phyloP scores from a whole-genome alignment of 2,113 vertebrate genomes.

The Phycodurus eques region DNA sequence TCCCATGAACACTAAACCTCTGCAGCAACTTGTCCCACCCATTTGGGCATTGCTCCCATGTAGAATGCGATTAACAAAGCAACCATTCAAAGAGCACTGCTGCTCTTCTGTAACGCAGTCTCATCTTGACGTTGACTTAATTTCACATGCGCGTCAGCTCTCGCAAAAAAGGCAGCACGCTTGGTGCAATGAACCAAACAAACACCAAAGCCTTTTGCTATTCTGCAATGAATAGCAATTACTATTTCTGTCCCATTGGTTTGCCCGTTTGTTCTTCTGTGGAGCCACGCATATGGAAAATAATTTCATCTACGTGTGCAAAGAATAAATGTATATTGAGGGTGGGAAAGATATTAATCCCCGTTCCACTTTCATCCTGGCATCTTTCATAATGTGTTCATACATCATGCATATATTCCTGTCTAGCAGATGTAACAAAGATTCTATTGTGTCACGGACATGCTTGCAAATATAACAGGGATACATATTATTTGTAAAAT shows the following conservation, averaged over 20 bases:
- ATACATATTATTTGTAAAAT: neutral
- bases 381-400: slow-evolving; percentile 21
- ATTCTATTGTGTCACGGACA: neutral
- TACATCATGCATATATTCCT: slow-evolving; percentile 5
- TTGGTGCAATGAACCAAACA: slow-evolving; percentile 56
- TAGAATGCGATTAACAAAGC: slow-evolving; percentile 36
- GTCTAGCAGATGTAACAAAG: slow-evolving; percentile 2
- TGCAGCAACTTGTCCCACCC: slow-evolving; percentile 7
- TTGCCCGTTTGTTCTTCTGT: slow-evolving; percentile 56
- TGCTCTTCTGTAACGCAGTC: slow-evolving; percentile 32
- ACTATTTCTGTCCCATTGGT: slow-evolving; percentile 58
- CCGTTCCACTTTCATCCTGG: slow-evolving; percentile 31
- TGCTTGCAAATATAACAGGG: neutral
- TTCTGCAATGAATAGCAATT: slow-evolving; percentile 63
- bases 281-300: slow-evolving; percentile 40
- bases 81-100: slow-evolving; percentile 29
- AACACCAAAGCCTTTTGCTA: slow-evolving; percentile 56
- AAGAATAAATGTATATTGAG: slow-evolving; percentile 41
- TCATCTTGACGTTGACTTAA: slow-evolving; percentile 48
- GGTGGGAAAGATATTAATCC: slow-evolving; percentile 47
- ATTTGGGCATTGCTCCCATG: slow-evolving; percentile 12
- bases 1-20: slow-evolving; percentile 9
- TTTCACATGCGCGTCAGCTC: slow-evolving; percentile 54
- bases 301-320: slow-evolving; percentile 41
- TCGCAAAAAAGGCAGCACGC: slow-evolving; percentile 24